A percentile compares a stretch with the other conserved stretches of the same genome.
Evolutionary conservation across 30 jellyfish, hydroid and myxozoan species (phyloP).

Genomic region (Morbakka virulenta): DNA sequence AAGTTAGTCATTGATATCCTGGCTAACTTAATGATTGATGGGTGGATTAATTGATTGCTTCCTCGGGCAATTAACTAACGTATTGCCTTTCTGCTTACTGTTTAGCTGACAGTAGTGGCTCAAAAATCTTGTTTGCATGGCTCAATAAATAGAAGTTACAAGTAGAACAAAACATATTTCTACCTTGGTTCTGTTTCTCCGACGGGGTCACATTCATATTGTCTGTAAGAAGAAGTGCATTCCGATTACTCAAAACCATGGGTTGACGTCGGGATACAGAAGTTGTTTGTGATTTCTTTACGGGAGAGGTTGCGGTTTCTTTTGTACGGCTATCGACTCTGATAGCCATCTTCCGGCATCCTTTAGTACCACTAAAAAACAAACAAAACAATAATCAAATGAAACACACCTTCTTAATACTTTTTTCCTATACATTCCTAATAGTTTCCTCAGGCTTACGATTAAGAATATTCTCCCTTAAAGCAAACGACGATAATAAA

Average conservation of each 20-base stretch:
- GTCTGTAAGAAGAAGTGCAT: background rate
- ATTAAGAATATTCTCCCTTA: too few relatives aligned
- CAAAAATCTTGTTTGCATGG: background rate
- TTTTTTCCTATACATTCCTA: conserved; percentile 25
- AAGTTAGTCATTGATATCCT: too few relatives aligned
- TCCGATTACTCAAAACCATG: background rate
- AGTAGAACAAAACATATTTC: background rate
- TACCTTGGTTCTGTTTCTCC: background rate
- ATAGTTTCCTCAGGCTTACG: conserved; percentile 46
- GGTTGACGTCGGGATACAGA: background rate
- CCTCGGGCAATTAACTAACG: too few relatives aligned
- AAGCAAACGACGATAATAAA: background rate
- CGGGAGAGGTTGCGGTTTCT: background rate
- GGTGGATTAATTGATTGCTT: too few relatives aligned
- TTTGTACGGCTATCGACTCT: background rate
- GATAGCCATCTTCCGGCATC: background rate
- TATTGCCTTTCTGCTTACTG: too few relatives aligned
- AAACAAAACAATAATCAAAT: too few relatives aligned
- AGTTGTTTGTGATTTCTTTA: background rate
- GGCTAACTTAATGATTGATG: too few relatives aligned
- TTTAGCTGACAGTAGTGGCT: too few relatives aligned
- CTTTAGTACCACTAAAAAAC: too few relatives aligned
- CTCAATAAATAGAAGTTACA: background rate
- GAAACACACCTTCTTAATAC: background rate
- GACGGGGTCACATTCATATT: background rate